Base-by-base conservation (phyloP, 2,797 vertebrate genomes). In the Lemur catta region DNA sequence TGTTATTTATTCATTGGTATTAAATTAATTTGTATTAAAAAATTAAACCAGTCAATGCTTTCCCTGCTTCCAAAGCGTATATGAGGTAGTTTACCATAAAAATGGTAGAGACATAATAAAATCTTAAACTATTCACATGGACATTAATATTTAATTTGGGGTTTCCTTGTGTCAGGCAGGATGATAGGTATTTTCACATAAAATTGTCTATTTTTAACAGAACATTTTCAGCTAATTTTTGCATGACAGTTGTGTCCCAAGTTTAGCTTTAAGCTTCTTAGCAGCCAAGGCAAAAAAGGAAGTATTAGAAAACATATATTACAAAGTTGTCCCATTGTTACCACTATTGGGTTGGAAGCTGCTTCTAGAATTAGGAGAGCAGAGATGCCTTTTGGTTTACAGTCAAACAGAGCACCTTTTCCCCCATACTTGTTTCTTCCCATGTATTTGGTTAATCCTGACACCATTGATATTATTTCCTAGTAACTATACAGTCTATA, bases 181-280 rank as follows among this genome's bases (percentile, higher is more conserved):
- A 43, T 48, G 22, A 46, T 88, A 92, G 69, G 20, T 65, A 33
- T 85, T 74, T 88, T 88, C 91, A 92, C n/a, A 41, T 52, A 94
- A 88, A 3, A 74, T 63, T 11, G 86, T 88, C 78, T 79, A 92
- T 76, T 87, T 93, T 52, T 84, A 92, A 86, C 71, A 55, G 33
- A 96, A 89, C 79, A 38, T 30, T 82, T 43, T 43, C 41, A 79
- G 50, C 85, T 80, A 86, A 95, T 86, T 84, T 94, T 95, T 92
- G 35, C 43, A 76, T 81, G 41, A 84, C 26, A 80, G 55, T 50
- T 57, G 33, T 93, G 59, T 17, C 30, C 75, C 63, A 72, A 65
- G 41, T 79, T 96, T 79, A 91, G n/a, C 67, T 74, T 82, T 59
- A 92, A 88, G 41, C 74, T 74, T 91, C 63, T 48, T 30, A 26